Conservation (phyloP, 2,113 vertebrate species). For the Phalacrocorax pelagicus region DNA sequence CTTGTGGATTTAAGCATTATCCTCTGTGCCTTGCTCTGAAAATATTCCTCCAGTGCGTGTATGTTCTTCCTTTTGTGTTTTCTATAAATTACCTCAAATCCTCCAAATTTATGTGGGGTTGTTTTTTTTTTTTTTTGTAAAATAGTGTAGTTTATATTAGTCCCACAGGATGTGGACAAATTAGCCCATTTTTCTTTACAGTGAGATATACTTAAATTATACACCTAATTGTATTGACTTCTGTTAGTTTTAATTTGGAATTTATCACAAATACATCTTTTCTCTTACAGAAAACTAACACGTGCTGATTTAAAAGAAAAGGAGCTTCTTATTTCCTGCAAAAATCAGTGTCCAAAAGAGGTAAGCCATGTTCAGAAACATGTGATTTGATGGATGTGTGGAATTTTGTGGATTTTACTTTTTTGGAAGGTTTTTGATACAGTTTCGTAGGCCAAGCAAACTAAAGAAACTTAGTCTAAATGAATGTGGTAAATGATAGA, state of each 20-base stretch:
- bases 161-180: neutral
- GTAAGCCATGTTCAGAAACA: slow-evolving; percentile 65
- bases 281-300: slow-evolving; percentile 81
- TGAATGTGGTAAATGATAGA: neutral
- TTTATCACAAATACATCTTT: neutral
- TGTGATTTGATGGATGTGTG: neutral
- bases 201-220: neutral
- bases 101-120: neutral
- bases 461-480: neutral
- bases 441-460: neutral
- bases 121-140: neutral
- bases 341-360: slow-evolving; percentile 97
- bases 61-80: neutral
- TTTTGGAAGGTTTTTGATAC: neutral
- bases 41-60: neutral
- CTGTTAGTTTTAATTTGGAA: neutral
- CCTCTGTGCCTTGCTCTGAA: neutral
- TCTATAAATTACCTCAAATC: neutral
- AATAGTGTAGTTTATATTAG: neutral
- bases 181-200: neutral
- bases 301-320: slow-evolving; percentile 77
- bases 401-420: neutral
- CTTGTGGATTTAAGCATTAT: neutral
- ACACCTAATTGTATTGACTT: neutral
- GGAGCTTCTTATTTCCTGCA: slow-evolving; percentile 83